These are phyloP conservation scores for Ommatoiulus sabulosus DNA, from an alignment of 2,888 invertebrate species.

Conservation along the genomic window DNA sequence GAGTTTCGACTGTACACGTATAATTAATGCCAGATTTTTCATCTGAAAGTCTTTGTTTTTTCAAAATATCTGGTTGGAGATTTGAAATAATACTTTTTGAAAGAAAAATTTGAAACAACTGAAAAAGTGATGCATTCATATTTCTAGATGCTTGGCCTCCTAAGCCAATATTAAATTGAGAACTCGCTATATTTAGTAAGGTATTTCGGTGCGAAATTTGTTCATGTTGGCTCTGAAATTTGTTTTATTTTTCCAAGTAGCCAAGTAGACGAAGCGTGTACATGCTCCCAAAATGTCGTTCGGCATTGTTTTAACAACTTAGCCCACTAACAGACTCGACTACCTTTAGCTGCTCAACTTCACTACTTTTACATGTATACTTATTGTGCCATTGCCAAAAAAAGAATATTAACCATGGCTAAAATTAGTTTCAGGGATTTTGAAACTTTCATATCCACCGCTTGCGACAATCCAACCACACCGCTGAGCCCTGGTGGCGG, in stretches of 20 bases:
- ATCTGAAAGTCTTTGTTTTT: too few relatives aligned
- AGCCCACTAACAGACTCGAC: slow-evolving; percentile 29
- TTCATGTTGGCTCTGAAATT: slow-evolving; percentile 51
- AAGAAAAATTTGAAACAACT: neutral
- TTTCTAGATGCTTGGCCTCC: neutral
- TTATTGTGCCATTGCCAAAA: slow-evolving; percentile 53
- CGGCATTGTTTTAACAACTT: slow-evolving; percentile 51
- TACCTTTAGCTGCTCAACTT: slow-evolving; percentile 47
- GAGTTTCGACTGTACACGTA: too few relatives aligned
- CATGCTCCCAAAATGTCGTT: slow-evolving; percentile 39
- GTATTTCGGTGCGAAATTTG: slow-evolving; percentile 50
- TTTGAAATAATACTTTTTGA: too few relatives aligned
- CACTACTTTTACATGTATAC: slow-evolving; percentile 8
- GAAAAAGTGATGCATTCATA: neutral
- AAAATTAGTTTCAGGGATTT: slow-evolving; percentile 32
- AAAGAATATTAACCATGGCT: slow-evolving; percentile 41
- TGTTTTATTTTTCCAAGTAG: slow-evolving; percentile 51
- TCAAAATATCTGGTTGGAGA: too few relatives aligned
- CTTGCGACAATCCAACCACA: neutral
- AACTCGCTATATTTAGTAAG: slow-evolving; percentile 42
- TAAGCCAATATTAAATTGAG: slow-evolving; percentile 49
- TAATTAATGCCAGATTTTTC: too few relatives aligned
- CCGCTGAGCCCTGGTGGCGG: neutral
- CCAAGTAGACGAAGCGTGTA: neutral
- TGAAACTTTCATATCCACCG: neutral